Base-by-base conservation (phyloP, 30 jellyfish, hydroid and myxozoan genomes). In the Cassiopea andromeda region DNA sequence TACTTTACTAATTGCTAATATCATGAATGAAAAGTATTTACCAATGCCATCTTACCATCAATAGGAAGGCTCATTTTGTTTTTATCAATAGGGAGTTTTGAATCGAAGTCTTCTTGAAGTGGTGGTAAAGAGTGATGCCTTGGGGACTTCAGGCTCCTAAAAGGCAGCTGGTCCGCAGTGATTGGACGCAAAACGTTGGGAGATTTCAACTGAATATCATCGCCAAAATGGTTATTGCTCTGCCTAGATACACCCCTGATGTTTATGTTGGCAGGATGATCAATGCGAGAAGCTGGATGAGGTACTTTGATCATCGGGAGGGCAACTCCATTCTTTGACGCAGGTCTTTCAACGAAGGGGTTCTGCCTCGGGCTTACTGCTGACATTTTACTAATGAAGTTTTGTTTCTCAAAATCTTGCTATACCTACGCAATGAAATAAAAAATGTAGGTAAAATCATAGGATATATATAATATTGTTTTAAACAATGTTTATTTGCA, bases 231-330 rank as follows among this genome's bases (percentile, higher is more conserved):
- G 70, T 59, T 15, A 49, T 49, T 75, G 47, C 93, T 77, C 60
- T 82, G 90, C 67, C 98, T 87, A 38, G 98, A 92, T 0, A 87
- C 89, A 66, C 98, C 98, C 45, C 98, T 91, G 9, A 92, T 67
- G 50, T 88, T 92, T 61, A 92, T 73, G 50, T 84, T 82, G 18
- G 93, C 92, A 8, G 98, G 98, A 87, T 92, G 88, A 46, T 86
- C 96, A 46, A 92, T 85, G 2, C 98, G 82, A 1, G 93, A 66
- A 46, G 93, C 61, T 8, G 98, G 98, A 75, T 92, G 98, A 19
- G 94, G 88, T 27, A 92, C 93, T 60, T 85, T 87, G 88, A 92
- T 83, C 91, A 77, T 72, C 5, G 98, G 98, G n/a, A 92, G 92
- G 60, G 88, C 89, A 10, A 85, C 94, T 5, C 94, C 97, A 75